These are phyloP conservation scores for Benitochromis conjunctus DNA, from an alignment of 2,113 vertebrate genomes.

Conservation along the genomic window DNA sequence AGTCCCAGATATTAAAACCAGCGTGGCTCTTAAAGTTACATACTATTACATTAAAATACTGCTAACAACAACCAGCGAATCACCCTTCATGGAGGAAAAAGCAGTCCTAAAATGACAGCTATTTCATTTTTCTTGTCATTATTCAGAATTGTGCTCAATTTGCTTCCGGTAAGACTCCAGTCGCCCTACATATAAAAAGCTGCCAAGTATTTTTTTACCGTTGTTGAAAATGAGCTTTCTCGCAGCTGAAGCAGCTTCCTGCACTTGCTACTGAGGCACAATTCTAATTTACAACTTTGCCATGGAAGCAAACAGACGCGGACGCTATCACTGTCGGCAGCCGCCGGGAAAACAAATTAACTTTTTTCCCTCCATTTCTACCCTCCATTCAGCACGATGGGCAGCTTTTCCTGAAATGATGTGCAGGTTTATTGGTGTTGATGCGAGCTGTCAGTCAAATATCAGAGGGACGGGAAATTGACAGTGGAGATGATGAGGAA, in stretches of 20 bases:
- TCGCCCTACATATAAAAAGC: slow-evolving; percentile 26
- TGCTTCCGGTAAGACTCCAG: slow-evolving; percentile 2
- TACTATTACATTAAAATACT: background rate
- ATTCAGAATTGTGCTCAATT: slow-evolving; percentile 39
- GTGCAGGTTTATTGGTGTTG: slow-evolving; percentile 51
- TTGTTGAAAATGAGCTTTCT: slow-evolving; percentile 38
- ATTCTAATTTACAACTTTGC: slow-evolving; percentile 63
- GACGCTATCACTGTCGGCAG: slow-evolving; percentile 59
- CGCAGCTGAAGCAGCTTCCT: slow-evolving; percentile 13
- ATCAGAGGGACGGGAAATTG: slow-evolving; percentile 47
- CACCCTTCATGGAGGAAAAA: background rate
- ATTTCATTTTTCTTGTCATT: slow-evolving; percentile 15
- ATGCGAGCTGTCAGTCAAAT: slow-evolving; percentile 64
- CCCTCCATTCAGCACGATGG: slow-evolving; percentile 26
- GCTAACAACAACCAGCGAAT: background rate
- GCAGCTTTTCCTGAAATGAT: slow-evolving; percentile 56
- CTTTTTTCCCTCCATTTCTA: slow-evolving; percentile 30
- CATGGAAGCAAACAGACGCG: slow-evolving; percentile 41
- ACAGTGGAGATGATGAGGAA: slow-evolving; percentile 53
- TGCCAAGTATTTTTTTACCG: slow-evolving; percentile 20
- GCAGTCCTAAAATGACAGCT: background rate
- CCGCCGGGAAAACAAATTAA: slow-evolving; percentile 67
- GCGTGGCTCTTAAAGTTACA: background rate
- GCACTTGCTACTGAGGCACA: slow-evolving; percentile 29
- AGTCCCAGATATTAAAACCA: background rate